A percentile compares a stretch with the other conserved stretches of the same genome.
phyloP scores from a whole-genome alignment of 2,888 invertebrate species.

The Melinaea marsaeus region DNA sequence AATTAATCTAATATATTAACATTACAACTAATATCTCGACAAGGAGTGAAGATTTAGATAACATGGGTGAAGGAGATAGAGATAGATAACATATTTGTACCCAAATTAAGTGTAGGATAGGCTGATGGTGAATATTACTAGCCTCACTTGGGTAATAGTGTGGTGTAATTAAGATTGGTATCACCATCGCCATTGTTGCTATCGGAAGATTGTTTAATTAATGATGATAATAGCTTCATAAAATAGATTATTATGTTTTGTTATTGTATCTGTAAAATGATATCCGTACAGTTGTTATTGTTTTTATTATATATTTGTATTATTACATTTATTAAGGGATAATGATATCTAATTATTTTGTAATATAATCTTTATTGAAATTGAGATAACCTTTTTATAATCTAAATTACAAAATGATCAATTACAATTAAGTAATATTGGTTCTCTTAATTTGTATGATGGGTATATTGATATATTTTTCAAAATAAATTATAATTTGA shows the following conservation, averaged over 20 bases:
- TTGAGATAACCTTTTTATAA: background rate
- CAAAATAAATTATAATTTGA: slow-evolving; percentile 14
- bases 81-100: slow-evolving; percentile 1
- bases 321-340: background rate
- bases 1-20: too few relatives aligned
- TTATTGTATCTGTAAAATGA: background rate
- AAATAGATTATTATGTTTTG: slow-evolving; percentile 8
- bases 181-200: slow-evolving; percentile 10
- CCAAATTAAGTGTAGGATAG: background rate
- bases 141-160: slow-evolving; percentile 4
- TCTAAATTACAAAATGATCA: too few relatives aligned
- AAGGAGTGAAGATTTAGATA: too few relatives aligned
- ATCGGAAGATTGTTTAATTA: slow-evolving; percentile 12
- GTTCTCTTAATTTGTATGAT: too few relatives aligned
- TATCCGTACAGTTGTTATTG: background rate
- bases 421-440: too few relatives aligned
- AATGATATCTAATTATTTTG: background rate
- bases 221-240: slow-evolving; percentile 12
- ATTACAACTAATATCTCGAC: too few relatives aligned
- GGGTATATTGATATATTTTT: background rate
- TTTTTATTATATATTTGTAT: background rate
- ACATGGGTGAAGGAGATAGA: too few relatives aligned
- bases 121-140: background rate
- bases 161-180: slow-evolving; percentile 7
- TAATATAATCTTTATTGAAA: background rate